These are phyloP conservation scores for Fulmarus glacialis DNA, from an alignment of 2,113 vertebrate species.

Conservation along the genomic window DNA sequence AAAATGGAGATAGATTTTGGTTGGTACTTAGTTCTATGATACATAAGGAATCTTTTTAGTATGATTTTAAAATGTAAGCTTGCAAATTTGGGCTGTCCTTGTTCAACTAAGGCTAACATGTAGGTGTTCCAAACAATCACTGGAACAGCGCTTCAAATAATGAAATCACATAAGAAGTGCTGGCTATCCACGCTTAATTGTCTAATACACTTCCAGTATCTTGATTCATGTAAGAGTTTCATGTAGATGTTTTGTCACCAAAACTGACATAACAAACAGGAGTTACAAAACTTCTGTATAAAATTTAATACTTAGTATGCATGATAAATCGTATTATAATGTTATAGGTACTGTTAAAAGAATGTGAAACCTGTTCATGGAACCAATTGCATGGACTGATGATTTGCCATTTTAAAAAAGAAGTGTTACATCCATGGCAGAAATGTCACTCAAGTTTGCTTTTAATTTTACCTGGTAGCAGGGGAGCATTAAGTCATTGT, in stretches of 20 bases:
- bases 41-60: not conserved
- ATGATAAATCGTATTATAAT: not conserved
- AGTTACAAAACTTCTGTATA: not conserved
- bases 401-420: not conserved
- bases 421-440: not conserved
- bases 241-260: not conserved
- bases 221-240: not conserved
- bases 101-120: not conserved
- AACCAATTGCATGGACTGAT: not conserved
- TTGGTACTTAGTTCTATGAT: not conserved
- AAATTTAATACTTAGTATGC: not conserved
- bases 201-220: not conserved
- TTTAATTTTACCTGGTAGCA: slow-evolving; percentile 14
- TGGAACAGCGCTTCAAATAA: not conserved
- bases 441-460: slow-evolving; percentile 2
- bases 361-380: not conserved
- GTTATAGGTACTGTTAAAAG: not conserved
- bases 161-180: not conserved
- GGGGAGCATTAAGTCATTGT: not conserved
- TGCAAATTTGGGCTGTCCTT: not conserved
- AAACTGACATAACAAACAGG: not conserved
- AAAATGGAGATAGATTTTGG: not conserved
- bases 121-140: not conserved
- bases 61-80: not conserved
- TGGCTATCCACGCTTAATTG: not conserved